phyloP scores from a whole-genome alignment of 2,888 invertebrate species.

The Chesias legatella region DNA sequence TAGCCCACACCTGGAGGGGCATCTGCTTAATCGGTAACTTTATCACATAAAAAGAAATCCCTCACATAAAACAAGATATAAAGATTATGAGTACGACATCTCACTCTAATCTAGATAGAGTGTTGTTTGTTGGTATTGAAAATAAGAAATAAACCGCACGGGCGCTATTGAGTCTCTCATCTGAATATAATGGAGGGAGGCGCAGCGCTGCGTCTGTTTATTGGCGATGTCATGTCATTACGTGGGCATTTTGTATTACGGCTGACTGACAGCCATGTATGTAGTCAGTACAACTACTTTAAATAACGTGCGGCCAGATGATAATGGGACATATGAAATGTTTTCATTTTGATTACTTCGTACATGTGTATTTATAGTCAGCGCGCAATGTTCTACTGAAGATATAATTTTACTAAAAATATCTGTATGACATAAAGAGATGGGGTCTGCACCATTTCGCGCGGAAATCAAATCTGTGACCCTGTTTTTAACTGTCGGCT shows the following conservation, averaged over 20 bases:
- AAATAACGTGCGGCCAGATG: constrained; percentile 10
- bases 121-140: constrained; percentile 15
- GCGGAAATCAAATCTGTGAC: too few species aligned
- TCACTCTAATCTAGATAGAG: constrained; percentile 31
- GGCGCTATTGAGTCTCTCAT: constrained; percentile 56
- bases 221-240: constrained; percentile 56
- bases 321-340: constrained; percentile 1
- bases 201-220: constrained; percentile 44
- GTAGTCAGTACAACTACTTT: constrained; percentile 16
- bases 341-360: constrained; percentile 1
- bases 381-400: too few species aligned
- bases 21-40: too few species aligned
- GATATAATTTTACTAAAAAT: too few species aligned
- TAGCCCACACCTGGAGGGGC: too few species aligned
- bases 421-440: too few species aligned
- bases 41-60: too few species aligned
- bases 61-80: constrained; percentile 16
- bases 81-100: constrained; percentile 39
- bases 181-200: constrained; percentile 73
- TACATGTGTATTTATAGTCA: constrained; percentile 2
- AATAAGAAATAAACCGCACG: constrained; percentile 23
- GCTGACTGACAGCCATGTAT: constrained; percentile 32
- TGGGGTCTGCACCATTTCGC: too few species aligned
- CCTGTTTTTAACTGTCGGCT: too few species aligned
- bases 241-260: constrained; percentile 48